These are phyloP conservation scores for Apodemus agrarius DNA, from an alignment of 2,797 vertebrate genomes.

Conservation along the genomic window DNA sequence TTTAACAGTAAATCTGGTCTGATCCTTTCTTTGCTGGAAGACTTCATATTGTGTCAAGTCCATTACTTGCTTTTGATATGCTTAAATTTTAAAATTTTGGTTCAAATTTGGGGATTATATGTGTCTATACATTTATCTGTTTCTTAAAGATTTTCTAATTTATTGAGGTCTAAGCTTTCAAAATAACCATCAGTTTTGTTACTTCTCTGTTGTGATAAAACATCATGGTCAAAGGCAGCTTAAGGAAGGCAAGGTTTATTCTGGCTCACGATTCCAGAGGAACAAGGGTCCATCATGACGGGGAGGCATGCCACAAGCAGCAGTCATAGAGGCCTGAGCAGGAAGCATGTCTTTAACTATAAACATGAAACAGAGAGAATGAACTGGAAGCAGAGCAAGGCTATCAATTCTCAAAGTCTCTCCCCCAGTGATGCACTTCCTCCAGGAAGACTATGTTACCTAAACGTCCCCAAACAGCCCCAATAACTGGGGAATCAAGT, in stretches of 20 bases:
- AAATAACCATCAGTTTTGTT: neutral
- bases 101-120: neutral
- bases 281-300: neutral
- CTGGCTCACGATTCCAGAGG: neutral
- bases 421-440: neutral
- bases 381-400: neutral
- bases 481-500: neutral
- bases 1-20: neutral
- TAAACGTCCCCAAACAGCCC: neutral
- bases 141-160: neutral
- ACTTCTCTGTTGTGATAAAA: neutral
- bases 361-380: neutral
- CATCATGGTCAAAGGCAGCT: neutral
- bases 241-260: neutral
- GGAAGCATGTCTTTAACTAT: neutral
- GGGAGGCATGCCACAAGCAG: too few relatives aligned
- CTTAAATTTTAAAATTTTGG: neutral
- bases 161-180: neutral
- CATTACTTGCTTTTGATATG: neutral
- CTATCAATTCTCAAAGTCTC: too few relatives aligned
- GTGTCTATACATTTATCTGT: neutral
- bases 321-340: too few relatives aligned
- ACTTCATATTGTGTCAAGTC: neutral
- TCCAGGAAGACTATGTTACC: neutral
- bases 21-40: neutral